phyloP scores from a whole-genome alignment of 2,888 invertebrate genomes.

The Syrista parreyssii region DNA sequence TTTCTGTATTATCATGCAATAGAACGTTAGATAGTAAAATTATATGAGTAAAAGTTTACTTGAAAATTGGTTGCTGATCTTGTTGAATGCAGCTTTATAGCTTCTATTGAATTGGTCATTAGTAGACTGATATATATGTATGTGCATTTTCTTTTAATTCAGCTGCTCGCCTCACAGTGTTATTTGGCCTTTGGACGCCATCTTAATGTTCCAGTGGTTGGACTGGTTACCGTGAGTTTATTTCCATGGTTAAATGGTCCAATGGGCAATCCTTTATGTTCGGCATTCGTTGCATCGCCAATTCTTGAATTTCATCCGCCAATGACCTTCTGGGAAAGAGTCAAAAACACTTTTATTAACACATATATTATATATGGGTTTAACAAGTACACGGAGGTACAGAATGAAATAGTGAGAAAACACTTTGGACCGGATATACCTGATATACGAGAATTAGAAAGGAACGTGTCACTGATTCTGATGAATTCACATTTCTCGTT shows the following conservation, averaged over 20 bases:
- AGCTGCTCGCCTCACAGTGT: no score
- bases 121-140: conserved; percentile 56
- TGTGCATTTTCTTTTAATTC: conserved; percentile 64
- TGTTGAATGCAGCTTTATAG: no score
- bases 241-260: conserved; percentile 28
- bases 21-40: no score
- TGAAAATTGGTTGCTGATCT: no score
- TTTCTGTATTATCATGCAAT: no score
- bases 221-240: conserved; percentile 19
- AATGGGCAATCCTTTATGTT: conserved; percentile 26
- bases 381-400: conserved; percentile 18
- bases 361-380: conserved; percentile 11
- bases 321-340: conserved; percentile 27
- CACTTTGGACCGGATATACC: conserved; percentile 18
- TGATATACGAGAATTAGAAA: conserved; percentile 19
- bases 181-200: conserved; percentile 30
- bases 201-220: conserved; percentile 32
- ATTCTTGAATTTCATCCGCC: conserved; percentile 6
- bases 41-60: no score
- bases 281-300: conserved; percentile 24
- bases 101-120: no score
- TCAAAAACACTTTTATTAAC: conserved; percentile 16
- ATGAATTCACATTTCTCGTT: conserved; percentile 68
- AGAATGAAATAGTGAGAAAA: conserved; percentile 22
- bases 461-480: conserved; percentile 55